Evolutionary conservation across 2,113 vertebrate genomes (phyloP), one percentile per base, ranked within the genome.

Genomic region (Colistium nudipinnis): DNA sequence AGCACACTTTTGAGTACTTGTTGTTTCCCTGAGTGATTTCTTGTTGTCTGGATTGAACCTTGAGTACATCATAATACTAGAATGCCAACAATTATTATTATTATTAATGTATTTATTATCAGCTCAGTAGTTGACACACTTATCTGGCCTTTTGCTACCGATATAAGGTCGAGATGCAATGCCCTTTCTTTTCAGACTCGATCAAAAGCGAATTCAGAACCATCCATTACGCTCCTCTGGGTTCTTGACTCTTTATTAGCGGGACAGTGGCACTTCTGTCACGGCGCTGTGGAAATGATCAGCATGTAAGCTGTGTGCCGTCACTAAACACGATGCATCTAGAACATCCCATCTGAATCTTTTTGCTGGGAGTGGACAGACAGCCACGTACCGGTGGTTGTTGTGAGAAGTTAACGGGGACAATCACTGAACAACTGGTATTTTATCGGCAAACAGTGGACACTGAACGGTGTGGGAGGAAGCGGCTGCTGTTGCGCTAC

Each of bases 251-350:
- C 70, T 89, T 89, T 84, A 93, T 93, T 93, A 91, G 85, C 70
- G 56, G 1, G 4, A n/a, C 22, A 7, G 91, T 90, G 90, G 19
- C 35, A 88, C 57, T 91, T 92, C 81, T 91, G 61, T 44, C 92
- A 89, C 49, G 10, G 31, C 1, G 14, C 68, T 88, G 92, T 59
- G 61, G 84, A 90, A 92, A 92, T 91, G 75, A 51, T 81, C 68
- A 31, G 62, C 62, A 48, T 79, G 74, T 44, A 55, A 53, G 66
- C 44, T 28, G 49, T 16, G 11, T 47, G 24, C 49, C 30, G 80
- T 88, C 87, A 84, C 33, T 28, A 12, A 64, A 71, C 70, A 74
- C 81, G 61, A 80, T n/a, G 47, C 70, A 20, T 54, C 41, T 62
- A 66, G 47, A 56, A 69, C 35, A n/a, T 30, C 27, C 1, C 28